Conservation (phyloP, 2,888 invertebrate species). For the Tromatobia lineatoria region DNA sequence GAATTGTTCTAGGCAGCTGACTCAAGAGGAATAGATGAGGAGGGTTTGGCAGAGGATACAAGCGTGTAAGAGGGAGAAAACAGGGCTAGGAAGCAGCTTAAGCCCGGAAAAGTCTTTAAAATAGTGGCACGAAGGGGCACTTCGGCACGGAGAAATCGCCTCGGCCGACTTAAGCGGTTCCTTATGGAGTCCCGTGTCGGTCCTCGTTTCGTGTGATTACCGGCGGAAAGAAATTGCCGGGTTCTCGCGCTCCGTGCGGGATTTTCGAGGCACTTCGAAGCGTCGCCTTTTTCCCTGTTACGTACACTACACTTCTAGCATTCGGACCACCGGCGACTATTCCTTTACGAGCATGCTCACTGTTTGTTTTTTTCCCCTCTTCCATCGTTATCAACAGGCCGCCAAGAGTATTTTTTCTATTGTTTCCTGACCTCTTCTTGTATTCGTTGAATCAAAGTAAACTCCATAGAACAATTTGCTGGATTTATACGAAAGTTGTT, state of each 20-base stretch:
- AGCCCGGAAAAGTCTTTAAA: constrained; percentile 72
- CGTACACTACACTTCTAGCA: constrained; percentile 1
- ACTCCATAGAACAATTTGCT: no score
- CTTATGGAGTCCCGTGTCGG: constrained; percentile 70
- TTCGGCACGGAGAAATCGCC: constrained; percentile 69
- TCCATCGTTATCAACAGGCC: neutral
- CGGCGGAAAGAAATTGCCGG: constrained; percentile 68
- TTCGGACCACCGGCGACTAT: constrained; percentile 7
- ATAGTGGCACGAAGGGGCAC: constrained; percentile 70
- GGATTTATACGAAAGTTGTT: no score
- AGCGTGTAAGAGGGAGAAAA: constrained; percentile 21
- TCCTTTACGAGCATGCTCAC: constrained; percentile 47
- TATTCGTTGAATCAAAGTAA: neutral
- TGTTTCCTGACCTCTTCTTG: neutral
- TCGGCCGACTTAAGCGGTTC: constrained; percentile 69
- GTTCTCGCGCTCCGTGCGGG: constrained; percentile 60
- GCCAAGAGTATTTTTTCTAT: neutral
- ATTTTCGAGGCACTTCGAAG: constrained; percentile 61
- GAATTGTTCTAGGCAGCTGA: constrained; percentile 35
- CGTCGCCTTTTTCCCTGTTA: constrained; percentile 39
- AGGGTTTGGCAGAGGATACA: neutral
- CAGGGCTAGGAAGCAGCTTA: constrained; percentile 62
- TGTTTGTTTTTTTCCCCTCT: constrained; percentile 6
- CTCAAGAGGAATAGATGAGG: constrained; percentile 25
- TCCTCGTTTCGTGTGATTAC: constrained; percentile 73